Conservation (phyloP, 2,888 invertebrate genomes). For the Pegoplata infirma region DNA sequence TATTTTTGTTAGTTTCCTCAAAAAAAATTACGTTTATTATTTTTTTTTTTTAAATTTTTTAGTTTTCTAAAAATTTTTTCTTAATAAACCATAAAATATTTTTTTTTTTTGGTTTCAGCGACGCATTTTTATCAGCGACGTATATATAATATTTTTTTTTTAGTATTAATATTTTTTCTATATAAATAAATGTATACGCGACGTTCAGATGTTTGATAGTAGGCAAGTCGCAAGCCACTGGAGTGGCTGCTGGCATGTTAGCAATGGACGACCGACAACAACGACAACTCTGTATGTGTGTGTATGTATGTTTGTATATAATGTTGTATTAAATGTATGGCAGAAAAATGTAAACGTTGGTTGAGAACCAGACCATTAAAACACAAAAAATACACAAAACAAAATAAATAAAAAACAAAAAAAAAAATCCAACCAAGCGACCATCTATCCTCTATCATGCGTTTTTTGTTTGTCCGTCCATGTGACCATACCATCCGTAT, state of each 20-base stretch:
- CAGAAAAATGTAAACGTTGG: slow-evolving; percentile 49
- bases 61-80: no score
- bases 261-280: slow-evolving; percentile 66
- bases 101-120: slow-evolving; percentile 19
- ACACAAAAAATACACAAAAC: slow-evolving; percentile 29
- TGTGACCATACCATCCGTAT: slow-evolving; percentile 34
- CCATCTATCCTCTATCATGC: slow-evolving; percentile 49
- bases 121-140: slow-evolving; percentile 46
- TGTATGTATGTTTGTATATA: slow-evolving; percentile 42
- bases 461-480: slow-evolving; percentile 48
- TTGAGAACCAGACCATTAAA: slow-evolving; percentile 60
- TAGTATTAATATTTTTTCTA: no score
- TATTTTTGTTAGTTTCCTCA: background rate
- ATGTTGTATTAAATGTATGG: slow-evolving; percentile 48
- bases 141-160: slow-evolving; percentile 29
- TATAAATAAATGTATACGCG: slow-evolving; percentile 54
- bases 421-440: slow-evolving; percentile 57
- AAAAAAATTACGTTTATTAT: slow-evolving; percentile 19
- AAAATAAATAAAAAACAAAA: slow-evolving; percentile 23
- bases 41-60: background rate
- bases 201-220: slow-evolving; percentile 64
- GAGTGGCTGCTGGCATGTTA: slow-evolving; percentile 66
- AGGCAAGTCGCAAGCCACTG: slow-evolving; percentile 69
- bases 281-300: slow-evolving; percentile 49
- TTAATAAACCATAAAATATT: slow-evolving; percentile 18